Base-by-base conservation (phyloP, 2,797 vertebrate species). In the Tragopan temminckii region DNA sequence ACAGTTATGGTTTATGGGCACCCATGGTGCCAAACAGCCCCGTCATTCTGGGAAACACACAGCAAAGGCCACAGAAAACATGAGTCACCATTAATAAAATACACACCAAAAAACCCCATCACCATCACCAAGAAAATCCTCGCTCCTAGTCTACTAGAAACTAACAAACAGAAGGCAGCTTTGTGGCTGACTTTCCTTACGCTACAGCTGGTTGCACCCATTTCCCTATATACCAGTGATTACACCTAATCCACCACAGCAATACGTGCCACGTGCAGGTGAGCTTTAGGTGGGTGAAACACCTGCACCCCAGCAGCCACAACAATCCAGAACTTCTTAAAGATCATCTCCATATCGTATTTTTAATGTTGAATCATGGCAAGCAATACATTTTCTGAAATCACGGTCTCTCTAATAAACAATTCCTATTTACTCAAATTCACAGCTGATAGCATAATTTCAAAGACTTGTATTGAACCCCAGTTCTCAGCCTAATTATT, bases 11-110 rank as follows among this genome's bases (percentile, higher is more conserved):
- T 13, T 48, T 27, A 7, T 0, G 53, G 35, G 31, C 74, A 58
- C 5, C 2, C 62, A 36, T 40, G 48, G 66, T 74, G 55, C 82
- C 80, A 91, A 94, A 70, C 82, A 91, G 66, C 75, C 68, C 77
- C 87, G 92, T 85, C 85, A 87, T 84, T 90, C 89, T 50, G 62
- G 53, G 53, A 91, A 95, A 71, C 36, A 76, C 7, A 31, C 81
- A 57, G 11, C 57, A 35, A 38, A 90, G 72, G 75, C 80, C 92
- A 96, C 58, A 88, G 88, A 95, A 97, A 97, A 96, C 7, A 74
- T 35, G 46, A 97, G 85, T 91, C 77, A 86, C 82, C 95, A 96
- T 90, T 95, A 94, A 98, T 97, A 24, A 16, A 40, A 27, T 16
- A 42, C 79, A 70, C 0, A 62, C 12, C 9, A 24, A 69, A 59